phyloP scores from a whole-genome alignment of 1,140 invertebrate genomes.

The Armadillidium nasatum region DNA sequence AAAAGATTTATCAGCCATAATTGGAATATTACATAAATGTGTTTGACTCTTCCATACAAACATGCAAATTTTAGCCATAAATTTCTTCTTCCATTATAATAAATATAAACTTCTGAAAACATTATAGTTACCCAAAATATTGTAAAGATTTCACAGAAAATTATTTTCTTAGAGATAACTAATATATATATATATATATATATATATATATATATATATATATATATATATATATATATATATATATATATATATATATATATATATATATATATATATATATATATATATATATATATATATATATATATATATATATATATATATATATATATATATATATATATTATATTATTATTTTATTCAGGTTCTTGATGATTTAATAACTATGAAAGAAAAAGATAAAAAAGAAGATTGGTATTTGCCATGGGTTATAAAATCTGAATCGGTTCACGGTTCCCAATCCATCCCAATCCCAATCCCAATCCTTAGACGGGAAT shows the following conservation, averaged over 20 bases:
- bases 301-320: conserved; percentile 17
- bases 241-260: conserved; percentile 22
- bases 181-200: conserved; percentile 19
- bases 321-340: conserved; percentile 22
- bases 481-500: too few species aligned
- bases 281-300: conserved; percentile 16
- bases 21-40: too few species aligned
- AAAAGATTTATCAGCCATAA: too few species aligned
- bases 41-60: too few species aligned
- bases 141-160: too few species aligned
- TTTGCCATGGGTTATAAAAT: background rate
- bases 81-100: too few species aligned
- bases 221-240: conserved; percentile 23
- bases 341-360: conserved; percentile 8
- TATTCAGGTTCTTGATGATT: background rate
- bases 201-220: conserved; percentile 18
- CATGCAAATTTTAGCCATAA: too few species aligned
- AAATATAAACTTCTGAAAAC: too few species aligned
- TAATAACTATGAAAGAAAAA: background rate
- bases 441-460: background rate
- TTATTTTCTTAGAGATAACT: too few species aligned
- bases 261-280: conserved; percentile 22
- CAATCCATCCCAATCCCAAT: too few species aligned
- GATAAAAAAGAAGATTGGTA: conserved; percentile 5
- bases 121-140: too few species aligned